Percentiles rank a stretch among this genome's conserved stretches.
Evolutionary conservation across 2,888 invertebrate genomes (phyloP).

Genomic region (Cepaea hortensis): DNA sequence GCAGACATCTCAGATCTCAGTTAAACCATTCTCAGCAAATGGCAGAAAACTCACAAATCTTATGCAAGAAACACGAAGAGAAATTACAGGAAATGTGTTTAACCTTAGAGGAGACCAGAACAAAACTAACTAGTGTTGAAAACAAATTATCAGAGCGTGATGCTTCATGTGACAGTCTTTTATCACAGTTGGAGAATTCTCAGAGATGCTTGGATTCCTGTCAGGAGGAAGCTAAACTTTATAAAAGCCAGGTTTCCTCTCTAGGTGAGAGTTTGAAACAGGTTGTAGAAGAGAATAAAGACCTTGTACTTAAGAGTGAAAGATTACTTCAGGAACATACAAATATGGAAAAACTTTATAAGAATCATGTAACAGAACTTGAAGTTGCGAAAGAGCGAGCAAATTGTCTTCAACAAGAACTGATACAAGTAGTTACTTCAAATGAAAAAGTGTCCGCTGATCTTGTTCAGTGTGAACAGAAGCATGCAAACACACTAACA

Average conservation of each 20-base stretch:
- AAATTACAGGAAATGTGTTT: background rate
- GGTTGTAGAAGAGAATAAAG: conserved; percentile 15
- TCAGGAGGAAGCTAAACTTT: background rate
- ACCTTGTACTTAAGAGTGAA: conserved; percentile 5
- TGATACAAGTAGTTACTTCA: conserved; percentile 45
- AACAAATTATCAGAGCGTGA: conserved; percentile 20
- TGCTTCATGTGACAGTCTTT: background rate
- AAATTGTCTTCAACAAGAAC: conserved; percentile 1
- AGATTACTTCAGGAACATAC: conserved; percentile 21
- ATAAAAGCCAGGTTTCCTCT: background rate
- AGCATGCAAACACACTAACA: background rate
- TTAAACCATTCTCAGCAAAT: conserved; percentile 16
- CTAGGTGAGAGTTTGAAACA: conserved; percentile 25
- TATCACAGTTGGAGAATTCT: conserved; percentile 26
- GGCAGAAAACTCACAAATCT: background rate
- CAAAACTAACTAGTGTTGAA: background rate
- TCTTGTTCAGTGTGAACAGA: conserved; percentile 41
- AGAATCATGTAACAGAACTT: conserved; percentile 13
- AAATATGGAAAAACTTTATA: conserved; percentile 9
- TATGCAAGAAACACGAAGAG: background rate
- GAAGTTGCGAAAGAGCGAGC: conserved; percentile 17
- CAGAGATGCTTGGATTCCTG: conserved; percentile 25
- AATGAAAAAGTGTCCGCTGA: conserved; percentile 45
- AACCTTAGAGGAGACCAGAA: conserved; percentile 1
- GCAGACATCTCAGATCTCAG: conserved; percentile 33